These are phyloP conservation scores for Turnix velox DNA, from an alignment of 2,113 vertebrate species.

Conservation along the genomic window DNA sequence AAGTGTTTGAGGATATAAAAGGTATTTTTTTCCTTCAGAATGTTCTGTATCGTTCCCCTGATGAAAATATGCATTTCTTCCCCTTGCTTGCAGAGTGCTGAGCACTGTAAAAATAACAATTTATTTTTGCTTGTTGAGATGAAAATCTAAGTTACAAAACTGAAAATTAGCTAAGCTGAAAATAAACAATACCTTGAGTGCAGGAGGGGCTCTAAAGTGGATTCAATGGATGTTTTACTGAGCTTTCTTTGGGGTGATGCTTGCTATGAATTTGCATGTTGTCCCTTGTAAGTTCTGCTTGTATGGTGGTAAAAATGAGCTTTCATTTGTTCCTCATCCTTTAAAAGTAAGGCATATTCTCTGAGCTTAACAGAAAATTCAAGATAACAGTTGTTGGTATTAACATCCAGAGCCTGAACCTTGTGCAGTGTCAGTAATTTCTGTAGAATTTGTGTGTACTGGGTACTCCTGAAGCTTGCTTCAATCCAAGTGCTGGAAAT, in stretches of 20 bases:
- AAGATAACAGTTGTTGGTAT: not conserved
- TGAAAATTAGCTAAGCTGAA: not conserved
- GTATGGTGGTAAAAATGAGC: not conserved
- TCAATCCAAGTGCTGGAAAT: not conserved
- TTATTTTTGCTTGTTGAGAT: not conserved
- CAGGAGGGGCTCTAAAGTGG: not conserved
- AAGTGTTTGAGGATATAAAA: not conserved
- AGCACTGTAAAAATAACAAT: not conserved
- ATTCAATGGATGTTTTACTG: not conserved
- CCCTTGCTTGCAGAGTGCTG: not conserved
- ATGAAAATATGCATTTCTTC: not conserved
- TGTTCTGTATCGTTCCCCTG: not conserved
- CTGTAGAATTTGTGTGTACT: not conserved
- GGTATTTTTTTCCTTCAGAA: not conserved
- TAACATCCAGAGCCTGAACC: not conserved
- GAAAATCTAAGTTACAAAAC: not conserved
- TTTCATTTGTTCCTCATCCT: rapidly evolving
- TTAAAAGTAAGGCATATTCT: not conserved
- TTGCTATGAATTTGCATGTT: not conserved
- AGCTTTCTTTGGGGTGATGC: not conserved
- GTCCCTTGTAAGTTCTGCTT: not conserved
- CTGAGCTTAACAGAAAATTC: not conserved
- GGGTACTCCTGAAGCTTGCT: not conserved
- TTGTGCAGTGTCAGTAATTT: not conserved
- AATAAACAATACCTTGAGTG: not conserved